Evolutionary conservation across 2,113 vertebrate species (phyloP).

Genomic region (Mesembrinibis cayennensis): DNA sequence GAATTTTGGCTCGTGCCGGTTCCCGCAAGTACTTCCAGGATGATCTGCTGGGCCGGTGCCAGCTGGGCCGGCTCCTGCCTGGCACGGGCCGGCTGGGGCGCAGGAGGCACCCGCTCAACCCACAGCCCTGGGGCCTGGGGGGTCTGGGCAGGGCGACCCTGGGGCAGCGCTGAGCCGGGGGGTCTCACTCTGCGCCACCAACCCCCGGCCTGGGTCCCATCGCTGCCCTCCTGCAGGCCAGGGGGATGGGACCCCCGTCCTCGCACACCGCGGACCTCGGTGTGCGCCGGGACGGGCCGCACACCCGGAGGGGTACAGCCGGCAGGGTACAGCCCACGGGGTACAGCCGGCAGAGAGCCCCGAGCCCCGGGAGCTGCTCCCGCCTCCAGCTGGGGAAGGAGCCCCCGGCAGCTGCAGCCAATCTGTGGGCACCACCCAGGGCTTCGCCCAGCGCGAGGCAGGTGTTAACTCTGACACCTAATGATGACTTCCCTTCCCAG

Average conservation of each 20-base stretch:
- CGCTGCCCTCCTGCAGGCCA: not conserved
- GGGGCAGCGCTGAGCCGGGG: accelerated
- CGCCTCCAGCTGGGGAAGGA: not conserved
- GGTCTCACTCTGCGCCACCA: not conserved
- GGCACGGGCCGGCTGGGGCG: accelerated
- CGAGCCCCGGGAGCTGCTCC: not conserved
- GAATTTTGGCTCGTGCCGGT: not conserved
- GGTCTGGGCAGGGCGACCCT: not conserved
- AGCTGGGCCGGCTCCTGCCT: not conserved
- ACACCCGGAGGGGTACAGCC: not conserved
- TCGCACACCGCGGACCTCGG: not conserved
- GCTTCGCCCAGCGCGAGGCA: not conserved
- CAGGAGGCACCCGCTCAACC: accelerated
- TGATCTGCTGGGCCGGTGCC: not conserved
- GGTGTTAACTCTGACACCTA: not conserved
- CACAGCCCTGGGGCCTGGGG: not conserved
- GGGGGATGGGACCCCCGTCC: accelerated
- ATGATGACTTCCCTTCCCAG: not conserved
- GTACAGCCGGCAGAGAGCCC: not conserved
- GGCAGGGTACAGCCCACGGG: not conserved
- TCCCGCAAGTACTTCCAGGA: conserved; percentile 15
- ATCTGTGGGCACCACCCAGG: not conserved
- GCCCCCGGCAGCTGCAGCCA: not conserved
- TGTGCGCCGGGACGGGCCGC: accelerated
- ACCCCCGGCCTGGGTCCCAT: not conserved